Conservation (phyloP, 2,888 invertebrate species). For the Ectobius pallidus region DNA sequence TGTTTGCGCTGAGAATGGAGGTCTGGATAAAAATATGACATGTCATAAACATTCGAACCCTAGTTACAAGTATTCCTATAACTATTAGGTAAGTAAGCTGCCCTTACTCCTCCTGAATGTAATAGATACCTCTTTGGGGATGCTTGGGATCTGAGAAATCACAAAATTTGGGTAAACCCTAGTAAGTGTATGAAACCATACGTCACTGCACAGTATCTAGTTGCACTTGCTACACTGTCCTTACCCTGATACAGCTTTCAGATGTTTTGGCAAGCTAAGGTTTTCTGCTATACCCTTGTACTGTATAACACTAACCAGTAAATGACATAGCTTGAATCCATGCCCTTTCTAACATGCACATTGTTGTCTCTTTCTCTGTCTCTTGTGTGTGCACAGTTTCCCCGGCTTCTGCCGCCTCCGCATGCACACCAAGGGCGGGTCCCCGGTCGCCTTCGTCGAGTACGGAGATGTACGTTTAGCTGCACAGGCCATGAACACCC, state of each 20-base stretch:
- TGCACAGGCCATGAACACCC: slow-evolving; percentile 87
- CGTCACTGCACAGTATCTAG: slow-evolving; percentile 9
- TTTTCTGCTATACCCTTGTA: neutral
- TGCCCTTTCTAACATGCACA: slow-evolving; percentile 37
- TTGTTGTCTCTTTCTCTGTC: slow-evolving; percentile 36
- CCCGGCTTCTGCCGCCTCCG: slow-evolving; percentile 98
- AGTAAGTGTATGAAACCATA: neutral
- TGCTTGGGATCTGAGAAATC: too few species aligned
- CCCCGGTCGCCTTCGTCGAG: slow-evolving; percentile 98
- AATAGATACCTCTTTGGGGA: too few species aligned
- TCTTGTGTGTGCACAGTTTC: slow-evolving; percentile 74
- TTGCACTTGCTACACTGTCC: slow-evolving; percentile 14
- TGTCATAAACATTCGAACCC: too few species aligned
- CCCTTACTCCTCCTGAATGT: too few species aligned
- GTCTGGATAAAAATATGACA: too few species aligned
- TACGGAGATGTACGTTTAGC: slow-evolving; percentile 93
- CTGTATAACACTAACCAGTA: slow-evolving; percentile 33
- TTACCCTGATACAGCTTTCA: slow-evolving; percentile 19
- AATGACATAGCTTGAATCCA: neutral
- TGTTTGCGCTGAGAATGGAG: too few species aligned
- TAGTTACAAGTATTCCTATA: too few species aligned
- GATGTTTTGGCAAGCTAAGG: slow-evolving; percentile 19
- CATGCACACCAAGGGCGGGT: slow-evolving; percentile 86
- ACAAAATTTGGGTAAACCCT: too few species aligned
- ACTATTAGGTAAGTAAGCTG: too few species aligned